Evolutionary conservation across 2,888 invertebrate genomes (phyloP), one percentile per base, ranked within the genome.

Genomic region (Malthinus seriepunctatus): DNA sequence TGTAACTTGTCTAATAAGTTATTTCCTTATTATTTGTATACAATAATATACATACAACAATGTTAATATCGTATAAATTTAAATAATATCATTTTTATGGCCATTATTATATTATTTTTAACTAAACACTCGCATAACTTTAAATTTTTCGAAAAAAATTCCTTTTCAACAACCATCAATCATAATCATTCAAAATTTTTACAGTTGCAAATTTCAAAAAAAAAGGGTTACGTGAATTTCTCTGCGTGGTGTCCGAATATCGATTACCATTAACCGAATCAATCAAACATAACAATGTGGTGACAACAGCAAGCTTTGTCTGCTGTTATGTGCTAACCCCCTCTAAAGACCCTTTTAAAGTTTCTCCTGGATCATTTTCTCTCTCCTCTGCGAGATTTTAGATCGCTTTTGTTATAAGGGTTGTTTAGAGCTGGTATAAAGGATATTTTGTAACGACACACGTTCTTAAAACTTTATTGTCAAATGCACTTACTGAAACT

Each of bases 271-370:
- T 58, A 50, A 57, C 55, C 60, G 67, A 65, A 73, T 73, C 73
- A 71, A 73, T 73, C 73, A 72, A 57, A 45, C 51, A 60, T 63
- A 72, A 72, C 69, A 71, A 71, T 69, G 69, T 69, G 69, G 69
- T 71, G 72, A 73, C 72, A 73, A 68, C 66, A 65, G 70, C 72
- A 73, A 71, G 72, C 70, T 68, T 65, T 58, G 60, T 56, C 55
- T 37, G 52, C 15, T 44, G 33, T 33, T 31, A 48, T 55, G 47
- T 48, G 32, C 32, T 23, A 23, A 23, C 23, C 23, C 23, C 53
- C 58, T 49, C 44, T 44, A 53, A 49, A 45, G 38, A 44, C 60
- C 51, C 55, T 45, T 56, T 51, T 48, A 46, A 23, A 55, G 32
- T 33, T 51, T 50, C n/a, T 8, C 15, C 37, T 39, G 34, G 32